Evolutionary conservation across 2,888 invertebrate genomes (phyloP).

Genomic region (Megamerina dolium): DNA sequence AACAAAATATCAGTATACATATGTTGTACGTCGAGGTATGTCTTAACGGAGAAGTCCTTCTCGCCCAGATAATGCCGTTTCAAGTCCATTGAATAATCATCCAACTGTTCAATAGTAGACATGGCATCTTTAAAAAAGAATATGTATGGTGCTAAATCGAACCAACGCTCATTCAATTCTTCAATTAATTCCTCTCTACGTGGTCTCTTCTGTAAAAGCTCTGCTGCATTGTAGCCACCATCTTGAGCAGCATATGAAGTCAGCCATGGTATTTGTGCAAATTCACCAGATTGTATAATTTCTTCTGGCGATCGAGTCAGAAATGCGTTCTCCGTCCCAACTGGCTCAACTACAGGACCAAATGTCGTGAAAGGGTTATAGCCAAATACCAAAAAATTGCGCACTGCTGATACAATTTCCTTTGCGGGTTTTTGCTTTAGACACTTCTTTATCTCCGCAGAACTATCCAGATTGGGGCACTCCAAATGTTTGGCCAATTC

Average conservation of each 20-base stretch:
- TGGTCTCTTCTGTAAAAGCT: slow-evolving; percentile 40
- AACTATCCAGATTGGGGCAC: slow-evolving; percentile 54
- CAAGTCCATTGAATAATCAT: slow-evolving; percentile 23
- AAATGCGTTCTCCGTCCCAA: slow-evolving; percentile 54
- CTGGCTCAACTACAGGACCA: slow-evolving; percentile 63
- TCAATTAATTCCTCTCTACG: slow-evolving; percentile 50
- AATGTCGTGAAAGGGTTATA: slow-evolving; percentile 68
- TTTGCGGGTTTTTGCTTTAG: slow-evolving; percentile 57
- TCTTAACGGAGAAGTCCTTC: slow-evolving; percentile 47
- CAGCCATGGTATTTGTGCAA: slow-evolving; percentile 65
- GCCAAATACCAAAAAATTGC: slow-evolving; percentile 49
- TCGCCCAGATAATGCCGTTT: slow-evolving; percentile 25
- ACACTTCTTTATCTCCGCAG: slow-evolving; percentile 58
- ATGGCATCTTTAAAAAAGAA: slow-evolving; percentile 59
- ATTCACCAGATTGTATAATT: slow-evolving; percentile 56
- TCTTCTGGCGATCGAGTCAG: slow-evolving; percentile 60
- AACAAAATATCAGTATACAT: slow-evolving; percentile 64
- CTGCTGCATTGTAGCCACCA: slow-evolving; percentile 63
- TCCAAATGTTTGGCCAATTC: slow-evolving; percentile 58
- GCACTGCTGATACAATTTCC: slow-evolving; percentile 54
- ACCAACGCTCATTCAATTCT: slow-evolving; percentile 53
- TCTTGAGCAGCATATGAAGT: slow-evolving; percentile 64
- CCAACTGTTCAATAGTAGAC: slow-evolving; percentile 46
- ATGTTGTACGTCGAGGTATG: slow-evolving; percentile 46
- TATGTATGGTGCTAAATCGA: slow-evolving; percentile 54